phyloP scores from a whole-genome alignment of 2,888 invertebrate genomes.

The Zygaena filipendulae region DNA sequence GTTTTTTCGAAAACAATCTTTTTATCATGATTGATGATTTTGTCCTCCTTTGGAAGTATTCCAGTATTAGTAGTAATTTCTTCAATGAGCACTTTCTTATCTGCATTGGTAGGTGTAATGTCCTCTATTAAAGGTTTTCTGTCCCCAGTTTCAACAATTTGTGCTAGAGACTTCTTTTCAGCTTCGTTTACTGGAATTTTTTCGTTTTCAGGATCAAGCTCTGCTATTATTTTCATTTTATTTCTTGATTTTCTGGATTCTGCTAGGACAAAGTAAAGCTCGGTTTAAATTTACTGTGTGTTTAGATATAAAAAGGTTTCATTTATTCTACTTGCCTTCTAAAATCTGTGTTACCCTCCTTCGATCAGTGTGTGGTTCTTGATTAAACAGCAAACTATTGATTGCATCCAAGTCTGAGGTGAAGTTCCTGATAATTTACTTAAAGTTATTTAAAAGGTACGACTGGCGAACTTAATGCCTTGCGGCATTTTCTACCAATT shows the following conservation, averaged over 20 bases:
- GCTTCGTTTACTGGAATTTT: slow-evolving; percentile 19
- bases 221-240: slow-evolving; percentile 22
- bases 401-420: slow-evolving; percentile 31
- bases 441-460: too few species aligned
- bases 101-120: too few species aligned
- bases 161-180: slow-evolving; percentile 37
- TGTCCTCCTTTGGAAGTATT: too few species aligned
- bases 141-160: slow-evolving; percentile 33
- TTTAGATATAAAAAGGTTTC: too few species aligned
- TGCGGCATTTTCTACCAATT: too few species aligned
- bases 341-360: slow-evolving; percentile 23
- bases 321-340: slow-evolving; percentile 33
- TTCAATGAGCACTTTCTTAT: too few species aligned
- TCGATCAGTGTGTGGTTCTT: slow-evolving; percentile 25
- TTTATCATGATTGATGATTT: slow-evolving; percentile 33
- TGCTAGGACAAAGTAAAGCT: slow-evolving; percentile 11
- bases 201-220: slow-evolving; percentile 9
- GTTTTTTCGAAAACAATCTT: slow-evolving; percentile 26
- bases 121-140: too few species aligned
- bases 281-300: too few species aligned
- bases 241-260: slow-evolving; percentile 20
- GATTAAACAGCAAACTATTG: slow-evolving; percentile 36
- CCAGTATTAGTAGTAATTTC: too few species aligned
- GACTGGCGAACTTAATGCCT: too few species aligned
- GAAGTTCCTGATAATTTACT: slow-evolving; percentile 31